Percentiles rank a stretch among this genome's conserved stretches.
Evolutionary conservation across 2,113 vertebrate genomes (phyloP).

Genomic region (Thymallus thymallus): DNA sequence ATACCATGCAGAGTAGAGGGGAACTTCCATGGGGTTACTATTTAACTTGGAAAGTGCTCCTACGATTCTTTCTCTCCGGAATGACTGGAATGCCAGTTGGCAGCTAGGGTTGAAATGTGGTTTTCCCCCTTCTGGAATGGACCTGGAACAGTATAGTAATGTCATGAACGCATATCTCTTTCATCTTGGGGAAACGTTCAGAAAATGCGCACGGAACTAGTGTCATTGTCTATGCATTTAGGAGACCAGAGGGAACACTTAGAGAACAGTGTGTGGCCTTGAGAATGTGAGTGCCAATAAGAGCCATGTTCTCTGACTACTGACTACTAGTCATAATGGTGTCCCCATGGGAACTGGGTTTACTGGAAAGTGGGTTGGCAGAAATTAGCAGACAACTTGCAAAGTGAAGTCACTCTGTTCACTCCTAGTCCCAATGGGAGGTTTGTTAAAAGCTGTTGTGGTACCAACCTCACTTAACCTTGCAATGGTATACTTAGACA

Average conservation of each 20-base stretch:
- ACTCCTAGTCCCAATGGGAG: slow-evolving; percentile 37
- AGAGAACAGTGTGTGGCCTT: slow-evolving; percentile 44
- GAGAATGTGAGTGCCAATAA: slow-evolving; percentile 36
- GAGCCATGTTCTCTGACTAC: slow-evolving; percentile 16
- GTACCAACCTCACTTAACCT: slow-evolving; percentile 33
- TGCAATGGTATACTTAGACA: slow-evolving; percentile 46
- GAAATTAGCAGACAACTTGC: slow-evolving; percentile 14
- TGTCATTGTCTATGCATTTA: slow-evolving; percentile 36
- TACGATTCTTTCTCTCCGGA: slow-evolving; percentile 31
- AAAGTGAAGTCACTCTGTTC: slow-evolving; percentile 48
- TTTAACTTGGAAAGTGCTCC: slow-evolving; percentile 44
- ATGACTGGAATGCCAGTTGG: slow-evolving; percentile 51
- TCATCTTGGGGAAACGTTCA: too few relatives aligned
- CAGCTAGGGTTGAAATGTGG: slow-evolving; percentile 45
- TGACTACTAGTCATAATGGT: slow-evolving; percentile 28
- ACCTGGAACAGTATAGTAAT: background rate
- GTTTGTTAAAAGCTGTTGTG: slow-evolving; percentile 56
- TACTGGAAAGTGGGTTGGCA: slow-evolving; percentile 54
- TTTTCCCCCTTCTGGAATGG: slow-evolving; percentile 14
- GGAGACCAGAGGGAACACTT: slow-evolving; percentile 28
- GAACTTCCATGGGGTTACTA: slow-evolving; percentile 31
- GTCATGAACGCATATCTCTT: background rate
- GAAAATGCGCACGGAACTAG: too few relatives aligned
- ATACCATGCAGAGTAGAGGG: background rate
- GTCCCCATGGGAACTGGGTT: slow-evolving; percentile 33